Percentiles rank a stretch among this genome's conserved stretches.
phyloP scores from a whole-genome alignment of 2,113 vertebrate species.

The Elachura formosa region DNA sequence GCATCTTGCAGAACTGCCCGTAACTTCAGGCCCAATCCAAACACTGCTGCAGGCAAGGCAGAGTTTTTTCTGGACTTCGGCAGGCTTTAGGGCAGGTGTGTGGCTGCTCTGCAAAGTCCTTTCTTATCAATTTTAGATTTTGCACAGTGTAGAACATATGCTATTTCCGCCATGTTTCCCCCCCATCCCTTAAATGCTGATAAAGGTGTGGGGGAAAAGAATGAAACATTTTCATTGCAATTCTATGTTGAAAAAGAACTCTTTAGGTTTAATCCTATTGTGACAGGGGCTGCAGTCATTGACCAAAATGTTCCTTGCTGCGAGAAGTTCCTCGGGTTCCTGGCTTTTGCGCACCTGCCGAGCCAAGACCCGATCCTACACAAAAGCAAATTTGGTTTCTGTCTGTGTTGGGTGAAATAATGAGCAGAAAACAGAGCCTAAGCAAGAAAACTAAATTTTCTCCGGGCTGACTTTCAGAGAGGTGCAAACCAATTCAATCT shows the following conservation, averaged over 20 bases:
- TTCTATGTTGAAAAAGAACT: not conserved
- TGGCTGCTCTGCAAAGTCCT: not conserved
- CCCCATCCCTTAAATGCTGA: not conserved
- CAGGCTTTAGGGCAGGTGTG: not conserved
- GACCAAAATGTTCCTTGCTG: not conserved
- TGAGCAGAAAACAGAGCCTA: not conserved
- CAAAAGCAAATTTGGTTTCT: slow-evolving; percentile 6
- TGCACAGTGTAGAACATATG: accelerated
- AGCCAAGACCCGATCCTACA: not conserved
- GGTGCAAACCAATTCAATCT: not conserved
- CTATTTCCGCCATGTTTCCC: not conserved
- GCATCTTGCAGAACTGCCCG: not conserved
- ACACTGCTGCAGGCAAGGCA: not conserved
- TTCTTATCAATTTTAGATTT: not conserved
- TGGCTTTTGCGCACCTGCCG: not conserved
- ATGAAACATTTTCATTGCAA: not conserved
- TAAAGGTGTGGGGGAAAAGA: not conserved
- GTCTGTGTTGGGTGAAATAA: not conserved
- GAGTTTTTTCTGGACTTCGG: not conserved
- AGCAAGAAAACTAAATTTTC: not conserved
- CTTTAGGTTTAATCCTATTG: not conserved
- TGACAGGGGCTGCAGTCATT: not conserved
- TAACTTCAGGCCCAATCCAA: not conserved
- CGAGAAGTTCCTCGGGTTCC: not conserved
- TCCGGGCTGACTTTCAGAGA: not conserved